Conservation (phyloP, 2,113 vertebrate species). For the Rhinolophus ferrumequinum region DNA sequence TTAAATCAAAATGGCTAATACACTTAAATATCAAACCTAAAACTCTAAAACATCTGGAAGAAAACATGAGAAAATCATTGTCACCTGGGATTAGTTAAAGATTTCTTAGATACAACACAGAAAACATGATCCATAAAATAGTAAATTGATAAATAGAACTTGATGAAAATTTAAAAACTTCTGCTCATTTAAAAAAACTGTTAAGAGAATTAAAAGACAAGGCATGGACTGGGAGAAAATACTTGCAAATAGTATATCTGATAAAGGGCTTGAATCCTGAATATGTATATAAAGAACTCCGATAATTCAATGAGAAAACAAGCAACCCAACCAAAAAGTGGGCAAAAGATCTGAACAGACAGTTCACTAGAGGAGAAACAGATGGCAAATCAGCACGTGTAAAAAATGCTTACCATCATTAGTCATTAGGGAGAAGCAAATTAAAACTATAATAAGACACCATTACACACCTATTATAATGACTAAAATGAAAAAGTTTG, state of each 20-base stretch:
- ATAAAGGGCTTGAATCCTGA: not conserved
- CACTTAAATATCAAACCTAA: not conserved
- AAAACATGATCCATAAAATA: not conserved
- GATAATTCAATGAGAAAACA: slow-evolving; percentile 11
- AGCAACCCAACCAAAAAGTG: not conserved
- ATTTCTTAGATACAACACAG: not conserved
- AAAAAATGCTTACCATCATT: not conserved
- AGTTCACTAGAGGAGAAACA: not conserved
- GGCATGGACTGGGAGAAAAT: not conserved
- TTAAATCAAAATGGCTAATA: slow-evolving; percentile 7
- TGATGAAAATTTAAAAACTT: slow-evolving; percentile 21
- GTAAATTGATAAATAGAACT: not conserved
- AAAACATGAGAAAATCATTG: not conserved
- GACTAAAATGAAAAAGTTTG: not conserved
- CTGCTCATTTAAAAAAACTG: not conserved
- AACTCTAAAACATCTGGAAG: slow-evolving; percentile 33
- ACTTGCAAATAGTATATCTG: not conserved
- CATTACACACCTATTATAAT: not conserved
- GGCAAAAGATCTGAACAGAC: not conserved
- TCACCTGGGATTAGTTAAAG: not conserved
- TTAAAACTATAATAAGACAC: not conserved
- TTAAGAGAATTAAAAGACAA: slow-evolving; percentile 52
- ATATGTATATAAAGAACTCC: not conserved
- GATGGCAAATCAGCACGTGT: not conserved
- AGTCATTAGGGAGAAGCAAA: not conserved